A percentile compares a stretch with the other conserved stretches of the same genome.
phyloP scores from a whole-genome alignment of 1,140 invertebrate species.

The Hirudo medicinalis region DNA sequence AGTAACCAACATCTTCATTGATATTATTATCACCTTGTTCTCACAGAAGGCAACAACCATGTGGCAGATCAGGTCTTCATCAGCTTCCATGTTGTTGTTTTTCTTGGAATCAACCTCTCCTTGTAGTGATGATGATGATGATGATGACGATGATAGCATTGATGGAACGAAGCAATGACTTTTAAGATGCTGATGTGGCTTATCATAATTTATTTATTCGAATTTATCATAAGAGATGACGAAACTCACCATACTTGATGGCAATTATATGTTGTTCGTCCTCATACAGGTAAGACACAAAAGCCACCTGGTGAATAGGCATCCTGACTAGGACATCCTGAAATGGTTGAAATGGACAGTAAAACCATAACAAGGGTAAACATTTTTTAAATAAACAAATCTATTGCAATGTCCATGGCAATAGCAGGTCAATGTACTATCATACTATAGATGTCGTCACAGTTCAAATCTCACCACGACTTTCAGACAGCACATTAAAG shows the following conservation, averaged over 20 bases:
- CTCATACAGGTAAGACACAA: conserved; percentile 39
- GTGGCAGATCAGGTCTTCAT: conserved; percentile 27
- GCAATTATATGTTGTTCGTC: conserved; percentile 35
- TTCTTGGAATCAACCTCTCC: neutral
- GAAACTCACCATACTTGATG: conserved; percentile 36
- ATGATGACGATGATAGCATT: neutral
- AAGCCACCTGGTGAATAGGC: conserved; percentile 38
- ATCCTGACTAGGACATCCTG: conserved; percentile 34
- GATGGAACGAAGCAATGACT: neutral
- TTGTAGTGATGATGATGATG: neutral
- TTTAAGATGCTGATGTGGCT: neutral
- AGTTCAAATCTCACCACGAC: too few relatives aligned
- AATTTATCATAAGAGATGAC: neutral
- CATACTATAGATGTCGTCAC: too few relatives aligned
- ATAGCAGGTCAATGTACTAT: too few relatives aligned
- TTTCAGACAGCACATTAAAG: too few relatives aligned
- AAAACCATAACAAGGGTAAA: neutral
- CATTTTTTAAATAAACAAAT: neutral
- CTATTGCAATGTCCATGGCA: too few relatives aligned
- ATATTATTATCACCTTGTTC: conserved; percentile 24
- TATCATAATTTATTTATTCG: neutral
- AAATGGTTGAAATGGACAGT: neutral
- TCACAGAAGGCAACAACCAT: conserved; percentile 34
- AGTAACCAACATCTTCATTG: too few relatives aligned
- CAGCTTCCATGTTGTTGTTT: conserved; percentile 5